Evolutionary conservation across 2,113 vertebrate species (phyloP).

Genomic region (human): GRCh38 chr19:743501-744000

Average conservation of each 20-base stretch:
- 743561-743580: not conserved
- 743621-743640: not conserved
- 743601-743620: not conserved
- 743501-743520: not conserved
- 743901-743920: not conserved
- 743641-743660: not conserved
- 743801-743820: not conserved
- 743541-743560: not conserved
- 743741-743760: fast-evolving
- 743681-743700: not conserved
- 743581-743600: not conserved
- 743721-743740: fast-evolving
- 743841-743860: not conserved
- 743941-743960: fast-evolving
- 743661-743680: not conserved
- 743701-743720: not conserved
- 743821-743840: not conserved
- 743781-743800: not conserved
- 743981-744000: not conserved
- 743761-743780: not conserved
- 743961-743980: not conserved
- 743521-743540: not conserved
- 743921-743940: not conserved
- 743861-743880: no score
- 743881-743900: not conserved